Base-by-base conservation (phyloP, 30 jellyfish, hydroid and myxozoan genomes). In the Morbakka virulenta region DNA sequence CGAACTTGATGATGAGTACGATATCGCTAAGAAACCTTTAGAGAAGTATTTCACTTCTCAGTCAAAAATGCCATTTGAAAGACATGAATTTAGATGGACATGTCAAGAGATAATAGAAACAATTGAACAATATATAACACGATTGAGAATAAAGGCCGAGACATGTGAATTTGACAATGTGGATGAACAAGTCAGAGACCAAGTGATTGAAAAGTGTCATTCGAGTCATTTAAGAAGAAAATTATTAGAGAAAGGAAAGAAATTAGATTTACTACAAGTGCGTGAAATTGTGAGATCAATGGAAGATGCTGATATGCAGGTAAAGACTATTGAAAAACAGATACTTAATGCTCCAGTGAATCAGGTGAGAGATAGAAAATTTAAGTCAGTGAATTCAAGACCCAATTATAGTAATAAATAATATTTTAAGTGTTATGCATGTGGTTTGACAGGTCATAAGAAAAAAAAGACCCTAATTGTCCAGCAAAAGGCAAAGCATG, bases 291-390 rank as follows among this genome's bases (percentile, higher is more conserved):
- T 73, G 28, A 23, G 84, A 52, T 72, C 84, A 3, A 47, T 72
- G 84, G 84, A 72, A 72, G 84, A 72, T 49, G 52, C 73, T 72
- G 74, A 41, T 24, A 28, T 25, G 17, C 84, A 72, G 52, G 84
- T 73, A 49, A 73, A 62, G 29, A 72, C 29, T 50, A 72, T 72
- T 72, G 84, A 47, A 28, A 62, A 61, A 3, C 30, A 28, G 21
- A 52, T 49, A 62, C 30, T 29, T 49, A 62, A 72, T 47, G 14
- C 11, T 49, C 73, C 50, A 32, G 32, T 72, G 84, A 72, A 72
- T 31, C 74, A 50, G 35, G 62, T 73, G 57, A 50, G 75, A n/a
- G n/a, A n/a, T n/a, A n/a, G n/a, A n/a, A n/a, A n/a, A n/a, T 73
- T 34, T 73, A 73, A 32, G 85, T 62, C 31, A 20, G 35, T 51